Evolutionary conservation across 1,140 invertebrate genomes (phyloP), one percentile per base, ranked within the genome.

Genomic region (Pseudomyrmex gracilis): DNA sequence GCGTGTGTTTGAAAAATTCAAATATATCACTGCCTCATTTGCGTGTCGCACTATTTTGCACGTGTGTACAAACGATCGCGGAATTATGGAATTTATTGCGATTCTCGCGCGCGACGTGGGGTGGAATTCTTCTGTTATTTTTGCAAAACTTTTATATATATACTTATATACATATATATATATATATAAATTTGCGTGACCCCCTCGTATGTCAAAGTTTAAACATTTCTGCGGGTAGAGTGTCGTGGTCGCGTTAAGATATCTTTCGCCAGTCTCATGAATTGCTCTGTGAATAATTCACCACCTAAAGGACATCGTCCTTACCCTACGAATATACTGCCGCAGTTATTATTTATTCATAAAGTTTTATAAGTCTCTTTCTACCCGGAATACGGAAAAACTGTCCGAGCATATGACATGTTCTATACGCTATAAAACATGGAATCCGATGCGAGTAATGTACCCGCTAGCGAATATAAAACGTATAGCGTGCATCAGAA

Each of bases 281-380:
- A 80, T 80, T 34, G 76, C 66, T 71, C 66, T 53, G 66, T 71
- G 45, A 80, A 80, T 71, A 71, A 80, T 80, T 80, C 80, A 76
- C 71, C 47, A 61, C 17, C 20, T 20, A 61, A 51, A 74, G 47
- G 68, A 76, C 49, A 77, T 53, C 49, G 71, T 45, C 71, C 34
- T 34, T 74, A 64, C 20, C 20, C 61, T 58, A 71, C 66, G 60
- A 55, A 83, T 64, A 34, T 34, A 83, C 82, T 83, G 82, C 73
- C 82, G 63, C 61, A 57, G 61, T 49, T 66, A 76, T 76, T 64
- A 64, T 82, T 82, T 74, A 83, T 83, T 83, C 66, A 77, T 49
- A 55, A 77, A 83, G 20, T 83, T 83, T 83, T 83, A 66, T 78
- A 83, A 83, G 58, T 66, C 73, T 83, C 58, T 66, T 83, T 78